A percentile compares a stretch with the other conserved stretches of the same genome.
Evolutionary conservation across 2,113 vertebrate species (phyloP).

Genomic region (Periophthalmus modestus): DNA sequence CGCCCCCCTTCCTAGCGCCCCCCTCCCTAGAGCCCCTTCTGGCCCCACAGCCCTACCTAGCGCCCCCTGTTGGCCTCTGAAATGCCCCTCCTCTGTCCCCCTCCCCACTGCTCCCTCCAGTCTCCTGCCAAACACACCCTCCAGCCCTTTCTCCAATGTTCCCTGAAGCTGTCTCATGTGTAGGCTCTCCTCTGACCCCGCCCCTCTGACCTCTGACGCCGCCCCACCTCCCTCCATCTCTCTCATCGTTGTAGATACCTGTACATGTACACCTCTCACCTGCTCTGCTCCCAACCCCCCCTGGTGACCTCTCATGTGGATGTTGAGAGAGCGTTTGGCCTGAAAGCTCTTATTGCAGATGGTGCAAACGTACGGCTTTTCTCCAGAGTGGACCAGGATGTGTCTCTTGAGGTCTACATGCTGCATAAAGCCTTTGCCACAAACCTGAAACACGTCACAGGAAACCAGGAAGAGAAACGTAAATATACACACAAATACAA

Average conservation of each 20-base stretch:
- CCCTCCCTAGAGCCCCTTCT: neutral
- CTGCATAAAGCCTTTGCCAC: slow-evolving; percentile 65
- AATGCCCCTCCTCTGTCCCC: neutral
- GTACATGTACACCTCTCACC: too few species aligned
- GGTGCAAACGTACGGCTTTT: slow-evolving; percentile 60
- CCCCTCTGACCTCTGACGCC: too few species aligned
- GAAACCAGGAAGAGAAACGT: neutral
- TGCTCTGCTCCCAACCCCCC: neutral
- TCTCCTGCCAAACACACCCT: too few species aligned
- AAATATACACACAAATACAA: too few species aligned
- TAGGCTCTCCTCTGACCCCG: too few species aligned
- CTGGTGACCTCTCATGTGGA: slow-evolving; percentile 40
- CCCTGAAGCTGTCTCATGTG: neutral
- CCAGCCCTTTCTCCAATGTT: neutral
- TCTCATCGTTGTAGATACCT: too few species aligned
- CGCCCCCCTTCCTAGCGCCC: neutral
- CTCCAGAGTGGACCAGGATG: slow-evolving; percentile 61
- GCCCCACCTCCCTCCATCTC: too few species aligned
- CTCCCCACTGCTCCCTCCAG: too few species aligned
- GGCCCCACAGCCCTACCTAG: neutral
- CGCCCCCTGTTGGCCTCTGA: neutral
- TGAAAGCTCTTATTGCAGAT: slow-evolving; percentile 62
- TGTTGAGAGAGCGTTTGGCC: slow-evolving; percentile 53
- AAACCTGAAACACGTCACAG: slow-evolving; percentile 33
- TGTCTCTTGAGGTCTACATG: slow-evolving; percentile 61